Base-by-base conservation (phyloP, 2,797 vertebrate species). In the Clarias laeviceps region DNA sequence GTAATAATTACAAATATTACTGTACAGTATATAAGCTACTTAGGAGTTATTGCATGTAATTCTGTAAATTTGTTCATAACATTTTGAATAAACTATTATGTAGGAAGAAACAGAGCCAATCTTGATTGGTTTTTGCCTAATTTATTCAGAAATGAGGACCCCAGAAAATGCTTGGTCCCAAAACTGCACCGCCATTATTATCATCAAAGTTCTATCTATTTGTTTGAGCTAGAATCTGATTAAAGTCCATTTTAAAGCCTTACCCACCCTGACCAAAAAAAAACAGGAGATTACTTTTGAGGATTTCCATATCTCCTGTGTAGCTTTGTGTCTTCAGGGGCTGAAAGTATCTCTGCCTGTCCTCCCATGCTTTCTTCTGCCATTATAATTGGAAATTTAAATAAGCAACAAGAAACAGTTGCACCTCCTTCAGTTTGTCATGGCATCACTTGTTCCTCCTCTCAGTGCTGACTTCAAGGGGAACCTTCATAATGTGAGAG, bases 231-330 rank as follows among this genome's bases (percentile, higher is more conserved):
- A 85, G 11, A 5, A 54, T 77, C 11, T 32, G 56, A 69, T 66
- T 83, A 27, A 83, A 82, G 9, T 61, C 73, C n/a, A 9, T 62
- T 82, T 83, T 34, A 69, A 83, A 76, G 80, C 34, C 68, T 84
- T n/a, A 59, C 56, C 45, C 83, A 85, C 40, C 7, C 68, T 83
- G 12, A 78, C 15, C 15, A 6, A 56, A 76, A 56, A 76, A 15
- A 29, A n/a, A 24, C 32, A 81, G 81, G 57, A 82, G 81, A 85
- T 85, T 88, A 85, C 80, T 83, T 45, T 76, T 27, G 65, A 66
- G 64, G 81, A 85, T 85, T 80, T 72, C 64, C 72, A 62, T 87
- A 77, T 85, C 61, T 85, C 32, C 40, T 27, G 61, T 45, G 18
- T 50, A 12, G 14, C 29, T 45, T 84, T 87, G 83, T 83, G 68